phyloP scores from a whole-genome alignment of 2,888 invertebrate species.

The Spicauda simplicius region DNA sequence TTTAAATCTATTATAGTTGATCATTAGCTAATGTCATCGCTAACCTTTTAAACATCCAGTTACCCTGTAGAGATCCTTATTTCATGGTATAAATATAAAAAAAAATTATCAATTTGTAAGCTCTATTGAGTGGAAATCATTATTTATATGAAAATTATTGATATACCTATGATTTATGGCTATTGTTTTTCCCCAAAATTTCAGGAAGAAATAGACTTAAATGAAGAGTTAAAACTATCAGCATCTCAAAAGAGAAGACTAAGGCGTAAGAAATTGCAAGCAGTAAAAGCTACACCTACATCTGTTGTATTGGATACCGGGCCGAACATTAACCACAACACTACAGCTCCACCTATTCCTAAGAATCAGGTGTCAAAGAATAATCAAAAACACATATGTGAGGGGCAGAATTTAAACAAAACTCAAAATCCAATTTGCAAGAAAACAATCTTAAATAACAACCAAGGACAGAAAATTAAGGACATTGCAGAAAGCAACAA shows the following conservation, averaged over 20 bases:
- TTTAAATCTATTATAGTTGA: not conserved
- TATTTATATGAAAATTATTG: not conserved
- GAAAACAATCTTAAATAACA: not conserved
- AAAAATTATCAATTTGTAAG: not conserved
- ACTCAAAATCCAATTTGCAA: not conserved
- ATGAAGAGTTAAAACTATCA: slow-evolving; percentile 7
- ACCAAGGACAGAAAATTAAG: not conserved
- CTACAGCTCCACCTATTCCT: not conserved
- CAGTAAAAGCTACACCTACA: slow-evolving; percentile 38
- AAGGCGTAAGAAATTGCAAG: slow-evolving; percentile 58
- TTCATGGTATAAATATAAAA: not conserved
- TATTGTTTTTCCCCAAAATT: slow-evolving; percentile 5
- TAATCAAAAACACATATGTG: not conserved
- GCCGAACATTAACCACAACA: slow-evolving; percentile 1
- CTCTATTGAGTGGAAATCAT: not conserved
- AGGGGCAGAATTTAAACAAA: not conserved
- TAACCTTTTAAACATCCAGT: not conserved
- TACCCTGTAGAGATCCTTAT: not conserved
- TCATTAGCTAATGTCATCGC: slow-evolving; percentile 4
- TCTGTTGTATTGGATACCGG: slow-evolving; percentile 10
- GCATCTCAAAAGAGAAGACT: slow-evolving; percentile 60
- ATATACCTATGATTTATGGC: not conserved
- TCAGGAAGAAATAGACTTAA: slow-evolving; percentile 21
- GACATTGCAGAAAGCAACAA: not conserved
- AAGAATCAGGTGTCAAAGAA: not conserved